A percentile compares a stretch with the other conserved stretches of the same genome.
These are phyloP conservation scores for Ochropacha duplaris DNA, from an alignment of 2,888 invertebrate genomes.

Conservation along the genomic window DNA sequence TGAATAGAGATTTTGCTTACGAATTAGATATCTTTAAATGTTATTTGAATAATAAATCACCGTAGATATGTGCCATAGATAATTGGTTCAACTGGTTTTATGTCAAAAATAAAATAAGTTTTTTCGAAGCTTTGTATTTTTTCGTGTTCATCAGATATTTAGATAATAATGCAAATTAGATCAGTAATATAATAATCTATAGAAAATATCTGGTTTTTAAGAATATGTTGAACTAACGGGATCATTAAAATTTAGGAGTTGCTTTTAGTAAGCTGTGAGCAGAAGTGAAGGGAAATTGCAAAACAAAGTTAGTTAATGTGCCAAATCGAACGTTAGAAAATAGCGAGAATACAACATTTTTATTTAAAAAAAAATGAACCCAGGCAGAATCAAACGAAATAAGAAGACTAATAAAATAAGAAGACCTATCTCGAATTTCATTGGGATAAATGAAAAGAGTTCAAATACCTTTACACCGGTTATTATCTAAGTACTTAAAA, in stretches of 20 bases:
- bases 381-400: too few relatives aligned
- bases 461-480: too few relatives aligned
- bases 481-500: too few relatives aligned
- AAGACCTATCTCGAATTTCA: too few relatives aligned
- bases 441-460: too few relatives aligned
- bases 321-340: not conserved
- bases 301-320: not conserved
- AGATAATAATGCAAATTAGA: not conserved
- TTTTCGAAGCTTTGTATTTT: not conserved
- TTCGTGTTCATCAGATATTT: not conserved
- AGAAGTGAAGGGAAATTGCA: slow-evolving; percentile 1
- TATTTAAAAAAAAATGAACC: too few relatives aligned
- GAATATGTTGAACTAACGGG: not conserved
- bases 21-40: not conserved
- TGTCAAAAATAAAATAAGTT: not conserved
- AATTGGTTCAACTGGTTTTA: not conserved
- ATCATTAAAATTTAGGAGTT: not conserved
- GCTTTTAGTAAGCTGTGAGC: not conserved
- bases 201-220: not conserved
- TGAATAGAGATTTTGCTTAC: not conserved
- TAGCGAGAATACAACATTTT: too few relatives aligned
- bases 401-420: too few relatives aligned
- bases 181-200: not conserved
- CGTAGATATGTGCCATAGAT: not conserved
- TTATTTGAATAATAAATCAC: not conserved